Evolutionary conservation across 2,888 invertebrate species (phyloP).

Genomic region (Andrena minutula): DNA sequence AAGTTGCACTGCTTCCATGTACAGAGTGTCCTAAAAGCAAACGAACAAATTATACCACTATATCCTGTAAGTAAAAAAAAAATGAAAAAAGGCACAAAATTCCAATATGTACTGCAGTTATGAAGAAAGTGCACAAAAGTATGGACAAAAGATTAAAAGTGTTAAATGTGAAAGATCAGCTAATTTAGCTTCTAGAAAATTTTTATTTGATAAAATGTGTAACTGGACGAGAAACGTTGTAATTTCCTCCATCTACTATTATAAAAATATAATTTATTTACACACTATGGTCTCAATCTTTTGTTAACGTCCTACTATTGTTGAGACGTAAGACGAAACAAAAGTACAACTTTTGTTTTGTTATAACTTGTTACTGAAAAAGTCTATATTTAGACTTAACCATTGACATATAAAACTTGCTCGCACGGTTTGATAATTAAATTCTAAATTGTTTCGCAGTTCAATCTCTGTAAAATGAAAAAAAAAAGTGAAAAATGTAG

Average conservation of each 20-base stretch:
- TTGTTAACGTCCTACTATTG: too few species aligned
- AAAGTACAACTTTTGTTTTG: too few species aligned
- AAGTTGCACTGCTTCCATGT: neutral
- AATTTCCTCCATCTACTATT: neutral
- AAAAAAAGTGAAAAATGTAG: neutral
- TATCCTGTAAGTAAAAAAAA: neutral
- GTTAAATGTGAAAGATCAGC: too few species aligned
- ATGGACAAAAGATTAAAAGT: too few species aligned
- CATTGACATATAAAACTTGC: neutral
- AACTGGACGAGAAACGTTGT: neutral
- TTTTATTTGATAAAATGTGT: too few species aligned
- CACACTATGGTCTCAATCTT: too few species aligned
- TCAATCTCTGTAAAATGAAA: conserved; percentile 3
- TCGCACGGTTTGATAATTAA: conserved; percentile 17
- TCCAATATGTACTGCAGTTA: neutral
- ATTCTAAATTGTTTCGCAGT: conserved; percentile 1
- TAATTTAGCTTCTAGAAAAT: too few species aligned
- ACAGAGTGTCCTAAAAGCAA: neutral
- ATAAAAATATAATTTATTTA: too few species aligned
- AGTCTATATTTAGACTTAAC: too few species aligned
- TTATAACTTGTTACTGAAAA: too few species aligned
- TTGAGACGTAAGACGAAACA: too few species aligned
- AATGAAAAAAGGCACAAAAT: neutral
- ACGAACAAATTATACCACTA: neutral
- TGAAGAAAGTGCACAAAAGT: neutral